Conservation (phyloP, 2,888 invertebrate species). For the Iphiclides podalirius region DNA sequence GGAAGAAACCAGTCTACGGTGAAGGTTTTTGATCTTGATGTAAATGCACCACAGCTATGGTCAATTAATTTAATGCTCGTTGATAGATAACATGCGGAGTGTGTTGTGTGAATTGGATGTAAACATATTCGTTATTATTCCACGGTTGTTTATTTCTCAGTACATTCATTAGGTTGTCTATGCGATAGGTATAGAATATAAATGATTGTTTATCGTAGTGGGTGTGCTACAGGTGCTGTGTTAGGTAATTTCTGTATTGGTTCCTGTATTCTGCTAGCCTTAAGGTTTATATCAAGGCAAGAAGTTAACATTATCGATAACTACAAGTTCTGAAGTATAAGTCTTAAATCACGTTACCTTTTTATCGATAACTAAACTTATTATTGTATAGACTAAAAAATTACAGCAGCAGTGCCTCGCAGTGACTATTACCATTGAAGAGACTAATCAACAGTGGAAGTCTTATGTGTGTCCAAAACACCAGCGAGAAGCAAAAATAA, state of each 20-base stretch:
- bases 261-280: constrained; percentile 1
- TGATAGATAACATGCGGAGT: constrained; percentile 2
- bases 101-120: background rate
- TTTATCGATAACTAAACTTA: too few relatives aligned
- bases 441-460: too few relatives aligned
- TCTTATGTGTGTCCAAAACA: too few relatives aligned
- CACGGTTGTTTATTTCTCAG: constrained; percentile 8
- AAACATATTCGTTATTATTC: constrained; percentile 19
- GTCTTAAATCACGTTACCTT: too few relatives aligned
- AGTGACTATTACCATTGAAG: too few relatives aligned
- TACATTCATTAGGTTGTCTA: constrained; percentile 10
- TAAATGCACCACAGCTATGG: constrained; percentile 38
- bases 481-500: too few relatives aligned
- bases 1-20: constrained; percentile 38
- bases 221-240: constrained; percentile 5
- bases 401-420: too few relatives aligned
- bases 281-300: too few relatives aligned
- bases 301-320: too few relatives aligned
- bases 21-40: constrained; percentile 54
- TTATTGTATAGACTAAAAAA: too few relatives aligned
- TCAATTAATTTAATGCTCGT: constrained; percentile 14
- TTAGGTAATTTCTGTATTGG: constrained; percentile 6
- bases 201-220: constrained; percentile 17
- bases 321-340: too few relatives aligned
- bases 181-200: constrained; percentile 11